Evolutionary conservation across 2,113 vertebrate genomes (phyloP).

Genomic region (Vidua macroura): DNA sequence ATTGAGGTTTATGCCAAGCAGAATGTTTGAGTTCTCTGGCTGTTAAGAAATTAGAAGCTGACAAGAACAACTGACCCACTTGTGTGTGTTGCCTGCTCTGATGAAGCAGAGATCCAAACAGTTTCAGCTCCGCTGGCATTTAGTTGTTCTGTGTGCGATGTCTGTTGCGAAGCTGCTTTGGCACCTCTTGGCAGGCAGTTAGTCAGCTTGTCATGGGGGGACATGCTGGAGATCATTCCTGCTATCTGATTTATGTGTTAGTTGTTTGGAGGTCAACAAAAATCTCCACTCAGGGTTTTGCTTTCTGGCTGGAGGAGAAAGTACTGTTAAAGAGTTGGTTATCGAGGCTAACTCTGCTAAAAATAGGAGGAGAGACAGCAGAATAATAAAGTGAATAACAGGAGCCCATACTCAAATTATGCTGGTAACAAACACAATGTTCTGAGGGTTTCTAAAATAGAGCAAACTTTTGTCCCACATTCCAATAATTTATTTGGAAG

Average conservation of each 20-base stretch:
- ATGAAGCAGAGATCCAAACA: neutral
- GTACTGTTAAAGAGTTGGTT: constrained; percentile 21
- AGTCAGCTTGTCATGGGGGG: neutral
- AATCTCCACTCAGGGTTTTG: neutral
- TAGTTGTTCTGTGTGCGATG: neutral
- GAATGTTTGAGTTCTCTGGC: neutral
- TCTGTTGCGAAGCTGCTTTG: constrained; percentile 7
- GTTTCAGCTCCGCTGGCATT: neutral
- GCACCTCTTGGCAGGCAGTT: neutral
- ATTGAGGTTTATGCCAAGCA: constrained; percentile 26
- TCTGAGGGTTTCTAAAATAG: constrained; percentile 54
- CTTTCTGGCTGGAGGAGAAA: constrained; percentile 29
- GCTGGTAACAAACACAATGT: constrained; percentile 37
- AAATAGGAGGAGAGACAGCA: constrained; percentile 35
- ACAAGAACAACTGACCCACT: constrained; percentile 32
- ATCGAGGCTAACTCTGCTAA: neutral
- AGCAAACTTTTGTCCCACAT: constrained; percentile 44
- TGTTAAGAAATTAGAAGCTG: constrained; percentile 23
- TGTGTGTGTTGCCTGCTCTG: neutral
- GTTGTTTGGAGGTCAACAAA: constrained; percentile 35
- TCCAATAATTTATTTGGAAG: constrained; percentile 55
- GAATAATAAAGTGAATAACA: constrained; percentile 42
- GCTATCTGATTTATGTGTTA: neutral
- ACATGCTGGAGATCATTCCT: neutral
- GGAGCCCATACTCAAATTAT: neutral